A percentile compares a stretch with the other conserved stretches of the same genome.
These are phyloP conservation scores for Schizopygopsis pylzovi DNA, from an alignment of 2,797 vertebrate genomes.

Conservation along the genomic window DNA sequence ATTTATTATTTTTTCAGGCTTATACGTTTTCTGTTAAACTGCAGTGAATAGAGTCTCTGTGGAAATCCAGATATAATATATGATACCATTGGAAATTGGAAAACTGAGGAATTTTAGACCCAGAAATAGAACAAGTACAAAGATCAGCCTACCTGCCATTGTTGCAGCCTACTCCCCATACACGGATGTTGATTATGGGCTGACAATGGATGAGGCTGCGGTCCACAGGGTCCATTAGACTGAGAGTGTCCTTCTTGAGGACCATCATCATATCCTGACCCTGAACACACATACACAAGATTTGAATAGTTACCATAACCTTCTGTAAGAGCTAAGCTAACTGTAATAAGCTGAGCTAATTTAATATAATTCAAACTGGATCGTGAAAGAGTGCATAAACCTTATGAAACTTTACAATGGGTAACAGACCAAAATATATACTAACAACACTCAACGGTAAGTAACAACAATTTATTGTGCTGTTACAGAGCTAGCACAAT, in stretches of 20 bases:
- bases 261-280: conserved; percentile 94
- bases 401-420: background rate
- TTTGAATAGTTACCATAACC: background rate
- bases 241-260: conserved; percentile 93
- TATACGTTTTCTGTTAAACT: background rate
- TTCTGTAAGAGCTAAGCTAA: background rate
- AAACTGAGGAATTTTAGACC: background rate
- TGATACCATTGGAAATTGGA: conserved; percentile 3
- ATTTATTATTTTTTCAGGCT: conserved; percentile 3
- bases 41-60: background rate
- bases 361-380: background rate
- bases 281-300: conserved; percentile 68
- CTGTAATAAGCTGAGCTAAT: background rate
- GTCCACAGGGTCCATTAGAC: conserved; percentile 90
- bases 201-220: conserved; percentile 90
- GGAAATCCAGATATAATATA: conserved; percentile 15
- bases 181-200: conserved; percentile 93
- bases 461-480: background rate
- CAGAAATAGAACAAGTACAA: background rate
- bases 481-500: background rate
- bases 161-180: conserved; percentile 97
- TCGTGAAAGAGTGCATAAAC: background rate
- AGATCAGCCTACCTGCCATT: conserved; percentile 83
- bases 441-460: background rate
- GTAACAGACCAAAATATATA: background rate